Conservation (phyloP, 2,797 vertebrate species). For the Ctenosaura bakeri region DNA sequence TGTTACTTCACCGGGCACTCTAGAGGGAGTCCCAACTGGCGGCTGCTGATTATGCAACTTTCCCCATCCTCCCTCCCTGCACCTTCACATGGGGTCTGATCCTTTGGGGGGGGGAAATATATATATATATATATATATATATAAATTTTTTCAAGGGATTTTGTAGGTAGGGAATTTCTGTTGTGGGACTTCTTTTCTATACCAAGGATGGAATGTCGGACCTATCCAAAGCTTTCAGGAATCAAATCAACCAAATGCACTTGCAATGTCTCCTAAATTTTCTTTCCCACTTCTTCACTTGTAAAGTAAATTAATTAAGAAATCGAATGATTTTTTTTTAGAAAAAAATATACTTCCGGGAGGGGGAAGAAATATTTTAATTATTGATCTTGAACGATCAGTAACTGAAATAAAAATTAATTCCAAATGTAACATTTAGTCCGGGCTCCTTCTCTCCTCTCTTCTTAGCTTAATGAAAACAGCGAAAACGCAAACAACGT, state of each 20-base stretch:
- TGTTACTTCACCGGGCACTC: slow-evolving; percentile 50
- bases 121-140: too few relatives aligned
- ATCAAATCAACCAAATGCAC: slow-evolving; percentile 79
- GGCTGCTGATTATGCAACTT: slow-evolving; percentile 46
- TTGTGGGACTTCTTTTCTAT: slow-evolving; percentile 73
- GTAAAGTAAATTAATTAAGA: slow-evolving; percentile 78
- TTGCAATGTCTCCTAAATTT: slow-evolving; percentile 74
- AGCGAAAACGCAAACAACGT: neutral
- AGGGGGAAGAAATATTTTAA: slow-evolving; percentile 61
- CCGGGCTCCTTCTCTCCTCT: neutral
- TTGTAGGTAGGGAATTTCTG: slow-evolving; percentile 70
- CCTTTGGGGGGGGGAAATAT: neutral
- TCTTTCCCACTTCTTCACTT: slow-evolving; percentile 49
- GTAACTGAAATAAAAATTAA: slow-evolving; percentile 66
- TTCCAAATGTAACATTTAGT: slow-evolving; percentile 47
- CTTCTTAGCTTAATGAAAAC: neutral
- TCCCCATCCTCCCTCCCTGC: neutral
- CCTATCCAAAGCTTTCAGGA: slow-evolving; percentile 77
- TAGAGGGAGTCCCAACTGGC: neutral
- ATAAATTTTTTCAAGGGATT: slow-evolving; percentile 63
- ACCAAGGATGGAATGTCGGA: slow-evolving; percentile 70
- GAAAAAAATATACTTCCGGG: neutral
- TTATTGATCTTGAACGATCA: slow-evolving; percentile 75
- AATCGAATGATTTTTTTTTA: slow-evolving; percentile 68
- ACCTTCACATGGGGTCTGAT: slow-evolving; percentile 70